Evolutionary conservation across 2,888 invertebrate genomes (phyloP), one percentile per base, ranked within the genome.

Genomic region (Netelia fuscicornis): DNA sequence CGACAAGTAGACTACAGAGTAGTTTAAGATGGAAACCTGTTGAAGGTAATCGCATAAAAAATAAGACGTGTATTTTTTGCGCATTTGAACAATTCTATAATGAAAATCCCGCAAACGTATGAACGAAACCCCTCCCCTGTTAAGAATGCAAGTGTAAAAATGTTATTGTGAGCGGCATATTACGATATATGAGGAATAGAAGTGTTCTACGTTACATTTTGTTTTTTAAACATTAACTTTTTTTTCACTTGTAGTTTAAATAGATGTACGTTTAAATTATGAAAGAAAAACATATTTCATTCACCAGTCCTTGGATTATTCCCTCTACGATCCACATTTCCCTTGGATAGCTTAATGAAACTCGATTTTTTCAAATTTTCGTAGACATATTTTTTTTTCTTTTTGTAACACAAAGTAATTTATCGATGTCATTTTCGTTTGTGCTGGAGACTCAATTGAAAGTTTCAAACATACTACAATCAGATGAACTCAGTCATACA

Each of bases 221-320:
- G 77, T 85, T 74, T 90, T 90, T 88, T 89, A 89, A 90, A 87
- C 90, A 89, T 88, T 90, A 88, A 87, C 86, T 90, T 92, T 90
- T 91, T 92, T 91, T 92, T 84, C 88, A 90, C 88, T 89, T 89
- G 88, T 91, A 91, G 89, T 89, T 83, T 89, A 87, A 92, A 91
- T 92, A 92, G 91, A 91, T 84, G 78, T 88, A 88, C 86, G 88
- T 91, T 90, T 87, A 88, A 91, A 89, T 87, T 88, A 89, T 78
- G 65, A 81, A 76, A 71, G 48, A 20, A 64, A 44, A 48, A 25
- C 44, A 42, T 44, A 56, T 25, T 30, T 37, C 54, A 62, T 58
- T 13, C 62, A 58, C 70, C 10, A 8, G 54, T 74, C 25, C n/a
- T 56, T 9, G 68, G 1, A 25, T 11, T 37, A 25, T 11, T 37